Base-by-base conservation (phyloP, 37 sponge, comb jelly and placozoan genomes). In the Crambe crambe region DNA sequence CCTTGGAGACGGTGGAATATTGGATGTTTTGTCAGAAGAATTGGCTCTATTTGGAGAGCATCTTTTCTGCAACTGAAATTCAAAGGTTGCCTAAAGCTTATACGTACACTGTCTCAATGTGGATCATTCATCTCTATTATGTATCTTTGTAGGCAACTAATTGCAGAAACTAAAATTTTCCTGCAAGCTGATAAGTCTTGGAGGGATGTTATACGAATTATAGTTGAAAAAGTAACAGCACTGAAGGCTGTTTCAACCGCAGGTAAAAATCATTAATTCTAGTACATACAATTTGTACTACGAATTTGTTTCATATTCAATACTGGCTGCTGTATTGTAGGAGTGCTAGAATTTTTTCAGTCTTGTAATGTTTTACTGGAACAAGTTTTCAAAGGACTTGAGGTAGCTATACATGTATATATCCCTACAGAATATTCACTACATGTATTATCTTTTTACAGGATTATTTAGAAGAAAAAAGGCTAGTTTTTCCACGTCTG, bases 1-100 rank as follows among this genome's bases (percentile, higher is more conserved):
- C 89, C 51, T 40, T 81, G 29, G 89, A 84, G 20, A 76, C 83
- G 20, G 78, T 89, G 20, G 90, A 89, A 21, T 61, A 81, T 39
- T 93, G 94, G 94, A 65, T 86, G 22, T 73, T 70, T 20, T 93
- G 90, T 60, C 94, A 93, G 80, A 89, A 80, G 72, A 89, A 85
- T 67, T 93, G 94, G 94, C 69, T 85, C 56, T 89, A 89, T 59
- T 56, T 93, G 30, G 94, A 93, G 67, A 82, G 72, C 38, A 93
- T 93, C 10, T 89, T 93, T 60, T 51, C 89, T 56, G 73, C 86
- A 61, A 44, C 80, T 31, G 94, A 93, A 27, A 85, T 93, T 26
- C 89, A 80, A 8, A 80, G 80, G 89, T 75, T 74, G 79, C 32
- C 3, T 30, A 5, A 44, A 44, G 27, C 5, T 42, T 25, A 9